A percentile compares a stretch with the other conserved stretches of the same genome.
Conservation (phyloP, 2,888 invertebrate genomes). For the Heliconius sara region DNA sequence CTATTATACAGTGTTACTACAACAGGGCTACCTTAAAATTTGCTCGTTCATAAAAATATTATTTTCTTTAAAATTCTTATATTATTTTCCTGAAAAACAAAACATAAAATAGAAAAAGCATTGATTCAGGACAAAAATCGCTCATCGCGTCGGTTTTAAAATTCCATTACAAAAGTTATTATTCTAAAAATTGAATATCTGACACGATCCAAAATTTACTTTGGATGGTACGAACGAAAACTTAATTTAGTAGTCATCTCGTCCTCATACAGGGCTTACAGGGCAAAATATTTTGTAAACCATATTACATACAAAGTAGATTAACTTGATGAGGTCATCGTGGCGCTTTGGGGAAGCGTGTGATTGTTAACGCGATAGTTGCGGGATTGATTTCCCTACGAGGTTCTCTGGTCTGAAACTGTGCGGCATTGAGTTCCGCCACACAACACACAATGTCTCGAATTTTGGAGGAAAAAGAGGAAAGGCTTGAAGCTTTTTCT, state of each 20-base stretch:
- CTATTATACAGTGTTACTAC: too few species aligned
- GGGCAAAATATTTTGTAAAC: slow-evolving; percentile 8
- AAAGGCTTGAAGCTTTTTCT: too few species aligned
- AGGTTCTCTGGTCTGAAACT: not conserved
- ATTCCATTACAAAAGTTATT: not conserved
- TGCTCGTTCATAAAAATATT: too few species aligned
- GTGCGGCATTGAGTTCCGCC: not conserved
- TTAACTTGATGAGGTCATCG: slow-evolving; percentile 7
- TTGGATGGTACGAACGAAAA: slow-evolving; percentile 11
- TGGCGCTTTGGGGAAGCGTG: not conserved
- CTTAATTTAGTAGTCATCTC: slow-evolving; percentile 8
- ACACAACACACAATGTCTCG: not conserved
- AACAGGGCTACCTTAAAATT: too few species aligned
- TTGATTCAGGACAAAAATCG: too few species aligned
- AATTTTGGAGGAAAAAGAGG: too few species aligned
- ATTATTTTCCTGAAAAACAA: too few species aligned
- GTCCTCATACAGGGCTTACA: not conserved
- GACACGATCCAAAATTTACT: not conserved
- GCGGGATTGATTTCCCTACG: not conserved
- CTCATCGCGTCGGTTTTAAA: not conserved
- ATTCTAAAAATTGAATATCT: not conserved
- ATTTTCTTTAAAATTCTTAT: too few species aligned
- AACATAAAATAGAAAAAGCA: too few species aligned
- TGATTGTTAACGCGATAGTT: not conserved
- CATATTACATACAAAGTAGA: not conserved